Percentiles rank a stretch among this genome's conserved stretches.
phyloP scores from a whole-genome alignment of 2,113 vertebrate species.

The Nothocercus nigrocapillus region DNA sequence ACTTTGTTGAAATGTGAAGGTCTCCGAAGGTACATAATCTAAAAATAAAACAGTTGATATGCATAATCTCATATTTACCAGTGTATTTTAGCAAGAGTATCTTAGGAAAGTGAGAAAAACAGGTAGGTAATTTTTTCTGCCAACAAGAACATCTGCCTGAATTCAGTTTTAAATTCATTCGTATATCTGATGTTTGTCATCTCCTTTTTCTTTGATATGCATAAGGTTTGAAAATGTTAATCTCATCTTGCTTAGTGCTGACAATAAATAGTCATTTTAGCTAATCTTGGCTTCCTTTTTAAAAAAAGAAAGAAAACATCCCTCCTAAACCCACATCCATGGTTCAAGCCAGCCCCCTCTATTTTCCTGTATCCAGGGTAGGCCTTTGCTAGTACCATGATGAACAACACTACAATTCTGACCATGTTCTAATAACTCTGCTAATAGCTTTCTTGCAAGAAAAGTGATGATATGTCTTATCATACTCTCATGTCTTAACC shows the following conservation, averaged over 20 bases:
- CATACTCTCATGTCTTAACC: not conserved
- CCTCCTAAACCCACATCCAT: not conserved
- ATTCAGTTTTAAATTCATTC: not conserved
- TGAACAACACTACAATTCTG: not conserved
- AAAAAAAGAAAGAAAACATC: not conserved
- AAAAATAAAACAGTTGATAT: not conserved
- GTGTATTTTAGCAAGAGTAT: not conserved
- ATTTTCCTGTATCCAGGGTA: not conserved
- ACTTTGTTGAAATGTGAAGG: not conserved
- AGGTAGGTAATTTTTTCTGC: not conserved
- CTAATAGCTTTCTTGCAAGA: not conserved
- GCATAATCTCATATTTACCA: not conserved
- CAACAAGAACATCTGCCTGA: not conserved
- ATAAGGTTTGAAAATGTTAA: not conserved
- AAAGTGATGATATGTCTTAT: not conserved
- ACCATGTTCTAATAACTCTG: not conserved
- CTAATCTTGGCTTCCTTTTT: not conserved
- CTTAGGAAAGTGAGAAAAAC: not conserved
- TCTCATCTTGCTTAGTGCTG: not conserved
- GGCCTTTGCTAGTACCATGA: not conserved
- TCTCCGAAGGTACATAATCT: not conserved
- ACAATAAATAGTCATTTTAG: not conserved
- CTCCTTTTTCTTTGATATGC: not conserved
- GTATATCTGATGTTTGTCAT: not conserved
- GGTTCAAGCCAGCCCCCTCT: not conserved